A percentile compares a stretch with the other conserved stretches of the same genome.
Evolutionary conservation across 2,113 vertebrate genomes (phyloP).

Genomic region (Passer domesticus): DNA sequence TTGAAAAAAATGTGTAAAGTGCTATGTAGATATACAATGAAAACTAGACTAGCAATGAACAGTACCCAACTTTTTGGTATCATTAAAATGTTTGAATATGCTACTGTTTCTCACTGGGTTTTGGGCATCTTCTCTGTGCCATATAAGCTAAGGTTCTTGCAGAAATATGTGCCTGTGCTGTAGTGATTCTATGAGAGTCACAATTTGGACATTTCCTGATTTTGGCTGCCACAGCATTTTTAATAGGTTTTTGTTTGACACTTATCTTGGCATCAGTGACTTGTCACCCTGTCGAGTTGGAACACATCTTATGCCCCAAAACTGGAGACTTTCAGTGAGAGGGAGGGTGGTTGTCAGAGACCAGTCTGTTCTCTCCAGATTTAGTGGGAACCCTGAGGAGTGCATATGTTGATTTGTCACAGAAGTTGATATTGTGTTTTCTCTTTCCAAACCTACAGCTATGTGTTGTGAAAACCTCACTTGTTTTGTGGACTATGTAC

Average conservation of each 20-base stretch:
- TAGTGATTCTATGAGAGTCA: neutral
- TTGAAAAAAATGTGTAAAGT: neutral
- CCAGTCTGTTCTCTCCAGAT: neutral
- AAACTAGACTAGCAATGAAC: neutral
- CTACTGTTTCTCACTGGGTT: neutral
- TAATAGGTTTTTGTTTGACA: neutral
- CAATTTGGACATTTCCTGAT: neutral
- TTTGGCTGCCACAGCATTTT: neutral
- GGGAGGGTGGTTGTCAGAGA: neutral
- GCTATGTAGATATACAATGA: neutral
- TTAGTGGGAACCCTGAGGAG: neutral
- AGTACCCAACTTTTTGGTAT: neutral
- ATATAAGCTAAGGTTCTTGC: neutral
- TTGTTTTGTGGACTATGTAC: conserved; percentile 75
- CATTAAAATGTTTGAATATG: neutral
- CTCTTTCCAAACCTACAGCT: conserved; percentile 52
- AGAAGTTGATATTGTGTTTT: neutral
- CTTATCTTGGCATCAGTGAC: neutral
- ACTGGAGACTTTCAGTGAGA: neutral
- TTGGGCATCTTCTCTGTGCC: neutral
- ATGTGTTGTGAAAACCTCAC: conserved; percentile 38
- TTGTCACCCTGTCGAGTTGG: neutral
- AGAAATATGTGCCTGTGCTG: neutral
- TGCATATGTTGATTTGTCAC: neutral
- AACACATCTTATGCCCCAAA: neutral